Base-by-base conservation (phyloP, 2,113 vertebrate genomes). In the Forbesichthys agassizii region DNA sequence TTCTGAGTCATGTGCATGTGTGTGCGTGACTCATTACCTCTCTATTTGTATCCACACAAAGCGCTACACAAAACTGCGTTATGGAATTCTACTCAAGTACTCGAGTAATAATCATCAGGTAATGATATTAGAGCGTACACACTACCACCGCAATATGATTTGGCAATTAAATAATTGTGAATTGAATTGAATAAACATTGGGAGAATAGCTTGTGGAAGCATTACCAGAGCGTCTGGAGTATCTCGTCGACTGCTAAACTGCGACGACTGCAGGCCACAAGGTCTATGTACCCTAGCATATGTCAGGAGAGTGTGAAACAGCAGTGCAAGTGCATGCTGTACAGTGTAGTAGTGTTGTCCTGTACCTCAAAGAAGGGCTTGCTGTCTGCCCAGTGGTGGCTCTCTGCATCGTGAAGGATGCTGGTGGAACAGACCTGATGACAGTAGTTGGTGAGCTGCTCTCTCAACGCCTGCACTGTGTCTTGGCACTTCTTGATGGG, bases 331-430 rank as follows among this genome's bases (percentile, higher is more conserved):
- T 27, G 2, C 27, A 27, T 27, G 48, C 3, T 9, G 48, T 49
- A 49, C 48, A 49, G n/a, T 16, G 5, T 58, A 16, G 3, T 13
- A 13, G 11, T 4, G 18, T 3, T n/a, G 36, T 1, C n/a, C 2
- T 90, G 75, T 83, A 96, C 97, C 97, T 98, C 97, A 57, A 96
- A 96, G 94, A 99, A 98, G 66, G 95, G 93, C 90, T 96, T 97
- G 84, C 73, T 91, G 90, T 98, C 96, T 63, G 93, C 90, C 96
- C 96, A 98, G 85, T 94, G 89, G 90, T 98, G 96, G 91, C 95
- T 96, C 84, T 99, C 96, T 18, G 95, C 93, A 63, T 98, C 97
- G 76, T 97, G 96, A 68, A 99, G 92, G 90, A 98, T 92, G 86
- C 94, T 95, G 79, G 93, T 93, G 85, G 92, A 88, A 87, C 96